Base-by-base conservation (phyloP, 2,888 invertebrate genomes). In the Mesorhabditis sp. region DNA sequence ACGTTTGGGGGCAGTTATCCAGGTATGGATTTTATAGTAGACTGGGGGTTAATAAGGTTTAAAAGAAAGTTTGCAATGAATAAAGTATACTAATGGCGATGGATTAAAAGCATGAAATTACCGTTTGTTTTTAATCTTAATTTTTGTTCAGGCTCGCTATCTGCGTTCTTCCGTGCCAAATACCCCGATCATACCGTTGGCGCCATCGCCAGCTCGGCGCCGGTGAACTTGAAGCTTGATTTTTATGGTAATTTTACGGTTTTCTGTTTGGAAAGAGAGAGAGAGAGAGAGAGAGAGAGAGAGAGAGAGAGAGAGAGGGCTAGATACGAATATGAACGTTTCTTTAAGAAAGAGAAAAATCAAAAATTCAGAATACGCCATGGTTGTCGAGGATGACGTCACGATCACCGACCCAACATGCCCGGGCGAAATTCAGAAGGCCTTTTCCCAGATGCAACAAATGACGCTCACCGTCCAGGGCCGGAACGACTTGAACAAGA, bases 1-100 rank as follows among this genome's bases (percentile, higher is more conserved):
- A 81, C 82, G 2, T 83, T 83, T 68, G 83, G 83, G 28, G 83
- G 83, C 62, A 76, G 76, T 45, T 81, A 81, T 72, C 78, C 81
- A 13, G 78, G 75, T 75, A 62, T 6, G 42, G 5, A 45, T 15
- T 28, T n/a, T 64, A 15, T 13, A 42, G 28, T 15, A 5, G 10
- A 68, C n/a, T 43, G 44, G 28, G 28, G 28, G 28, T 28, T 28
- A 28, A 28, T 28, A 28, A 28, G 28, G 28, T 28, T 28, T 28
- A 28, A 28, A 28, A 28, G 28, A 28, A 28, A 28, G 28, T 28
- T 28, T 28, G 2, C 2, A 28, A 28, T 28, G 28, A 28, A 28
- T 28, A 28, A 28, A 28, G 28, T 28, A 28, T 28, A 2, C 28
- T 28, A 28, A 28, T 28, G 28, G 2, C 28, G 28, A 28, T 28